Percentiles rank a stretch among this genome's conserved stretches.
These are phyloP conservation scores for Thunnus maccoyii DNA, from an alignment of 2,113 vertebrate species.

Conservation along the genomic window DNA sequence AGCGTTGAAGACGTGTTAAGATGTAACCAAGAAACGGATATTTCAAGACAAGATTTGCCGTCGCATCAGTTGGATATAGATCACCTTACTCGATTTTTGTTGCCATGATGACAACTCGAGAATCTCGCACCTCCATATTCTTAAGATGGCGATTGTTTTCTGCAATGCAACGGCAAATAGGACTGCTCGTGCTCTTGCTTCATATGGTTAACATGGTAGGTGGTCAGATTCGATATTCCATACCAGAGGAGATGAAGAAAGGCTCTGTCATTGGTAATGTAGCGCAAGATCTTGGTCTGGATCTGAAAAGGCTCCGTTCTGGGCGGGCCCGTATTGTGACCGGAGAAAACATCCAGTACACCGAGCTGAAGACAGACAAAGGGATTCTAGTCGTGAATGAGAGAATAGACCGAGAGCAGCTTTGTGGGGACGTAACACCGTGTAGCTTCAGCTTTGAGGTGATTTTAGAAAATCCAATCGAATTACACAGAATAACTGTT, in stretches of 20 bases:
- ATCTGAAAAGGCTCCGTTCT: constrained; percentile 73
- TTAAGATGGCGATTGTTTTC: constrained; percentile 25
- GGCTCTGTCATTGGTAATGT: constrained; percentile 82
- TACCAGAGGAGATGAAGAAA: constrained; percentile 85
- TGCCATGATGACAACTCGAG: neutral
- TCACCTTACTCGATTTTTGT: neutral
- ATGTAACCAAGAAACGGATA: neutral
- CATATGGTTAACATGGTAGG: neutral
- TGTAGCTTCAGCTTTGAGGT: constrained; percentile 79
- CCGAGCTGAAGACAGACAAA: constrained; percentile 78
- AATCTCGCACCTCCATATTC: neutral
- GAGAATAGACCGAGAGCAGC: constrained; percentile 77
- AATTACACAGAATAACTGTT: constrained; percentile 66
- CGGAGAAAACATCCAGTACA: constrained; percentile 76
- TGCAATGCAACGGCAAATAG: neutral
- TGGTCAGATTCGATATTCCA: constrained; percentile 85
- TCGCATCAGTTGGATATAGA: neutral
- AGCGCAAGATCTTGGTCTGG: constrained; percentile 85
- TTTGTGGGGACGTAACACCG: constrained; percentile 67
- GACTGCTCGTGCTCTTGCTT: constrained; percentile 14
- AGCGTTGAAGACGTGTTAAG: neutral
- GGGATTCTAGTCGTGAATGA: constrained; percentile 74
- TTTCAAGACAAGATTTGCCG: rapidly evolving
- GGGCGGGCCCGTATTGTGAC: constrained; percentile 83
- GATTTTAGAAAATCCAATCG: constrained; percentile 79